phyloP scores from a whole-genome alignment of 2,113 vertebrate species.

The Paramormyrops kingsleyae region DNA sequence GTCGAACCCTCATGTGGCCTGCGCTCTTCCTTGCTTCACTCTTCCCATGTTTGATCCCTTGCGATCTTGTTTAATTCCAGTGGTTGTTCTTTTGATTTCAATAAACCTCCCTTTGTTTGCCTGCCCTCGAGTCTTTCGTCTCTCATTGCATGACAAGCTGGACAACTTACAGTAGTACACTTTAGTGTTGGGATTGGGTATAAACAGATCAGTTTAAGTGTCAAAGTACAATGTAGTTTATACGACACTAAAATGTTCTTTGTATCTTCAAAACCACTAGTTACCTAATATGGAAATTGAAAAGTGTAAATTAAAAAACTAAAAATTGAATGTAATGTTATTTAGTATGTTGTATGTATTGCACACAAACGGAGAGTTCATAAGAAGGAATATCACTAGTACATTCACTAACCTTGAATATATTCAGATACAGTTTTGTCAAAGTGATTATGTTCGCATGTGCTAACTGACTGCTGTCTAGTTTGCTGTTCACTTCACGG shows the following conservation, averaged over 20 bases:
- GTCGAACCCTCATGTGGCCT: not conserved
- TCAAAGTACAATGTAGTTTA: not conserved
- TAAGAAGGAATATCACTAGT: not conserved
- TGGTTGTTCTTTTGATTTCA: not conserved
- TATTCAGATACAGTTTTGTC: not conserved
- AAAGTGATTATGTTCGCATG: not conserved
- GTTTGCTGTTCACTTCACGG: not conserved
- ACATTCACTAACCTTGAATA: not conserved
- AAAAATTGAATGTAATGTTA: not conserved
- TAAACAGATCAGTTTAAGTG: not conserved
- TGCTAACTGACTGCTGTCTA: constrained; percentile 25
- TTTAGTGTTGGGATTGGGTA: not conserved
- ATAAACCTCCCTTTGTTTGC: not conserved
- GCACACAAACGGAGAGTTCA: not conserved
- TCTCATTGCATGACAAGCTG: not conserved
- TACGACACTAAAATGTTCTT: not conserved
- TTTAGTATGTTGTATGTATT: not conserved
- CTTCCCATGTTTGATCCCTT: not conserved
- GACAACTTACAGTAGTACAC: not conserved
- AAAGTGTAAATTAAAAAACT: not conserved
- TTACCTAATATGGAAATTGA: not conserved
- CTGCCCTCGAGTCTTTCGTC: not conserved
- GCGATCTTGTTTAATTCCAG: not conserved
- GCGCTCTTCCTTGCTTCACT: not conserved
- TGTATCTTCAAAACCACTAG: not conserved